Conservation (phyloP, 2,113 vertebrate species). For the Cichladusa arquata region DNA sequence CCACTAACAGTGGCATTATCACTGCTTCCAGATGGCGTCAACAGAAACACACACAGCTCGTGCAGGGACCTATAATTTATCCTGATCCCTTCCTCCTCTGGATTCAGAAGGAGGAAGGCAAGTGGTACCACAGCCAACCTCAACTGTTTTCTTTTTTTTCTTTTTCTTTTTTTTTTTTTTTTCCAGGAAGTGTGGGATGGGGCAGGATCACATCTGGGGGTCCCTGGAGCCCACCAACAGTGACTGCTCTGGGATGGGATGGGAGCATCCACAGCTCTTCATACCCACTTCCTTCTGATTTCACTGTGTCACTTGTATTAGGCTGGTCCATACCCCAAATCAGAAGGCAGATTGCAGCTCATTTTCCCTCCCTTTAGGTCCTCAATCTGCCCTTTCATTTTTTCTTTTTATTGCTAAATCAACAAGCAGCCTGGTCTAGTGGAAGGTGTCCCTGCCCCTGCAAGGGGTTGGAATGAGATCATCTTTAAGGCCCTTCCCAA, state of each 20-base stretch:
- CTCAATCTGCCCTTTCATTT: not conserved
- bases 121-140: constrained; percentile 19
- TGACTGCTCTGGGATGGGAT: not conserved
- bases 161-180: not conserved
- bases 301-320: not conserved
- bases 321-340: not conserved
- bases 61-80: constrained; percentile 39
- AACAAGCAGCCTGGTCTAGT: not conserved
- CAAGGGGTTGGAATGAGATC: not conserved
- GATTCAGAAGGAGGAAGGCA: constrained; percentile 28
- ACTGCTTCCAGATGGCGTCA: constrained; percentile 36
- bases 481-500: not conserved
- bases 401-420: not conserved
- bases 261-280: not conserved
- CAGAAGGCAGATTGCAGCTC: not conserved
- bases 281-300: not conserved
- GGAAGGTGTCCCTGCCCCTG: not conserved
- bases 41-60: constrained; percentile 5
- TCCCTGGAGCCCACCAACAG: constrained; percentile 42
- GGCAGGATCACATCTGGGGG: constrained; percentile 5
- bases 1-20: constrained; percentile 31
- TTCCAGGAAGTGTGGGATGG: not conserved
- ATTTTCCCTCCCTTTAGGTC: not conserved
- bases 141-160: not conserved
- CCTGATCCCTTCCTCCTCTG: constrained; percentile 37